Evolutionary conservation across 1,140 invertebrate genomes (phyloP), one percentile per base, ranked within the genome.

Genomic region (Hypsibius dujardini): DNA sequence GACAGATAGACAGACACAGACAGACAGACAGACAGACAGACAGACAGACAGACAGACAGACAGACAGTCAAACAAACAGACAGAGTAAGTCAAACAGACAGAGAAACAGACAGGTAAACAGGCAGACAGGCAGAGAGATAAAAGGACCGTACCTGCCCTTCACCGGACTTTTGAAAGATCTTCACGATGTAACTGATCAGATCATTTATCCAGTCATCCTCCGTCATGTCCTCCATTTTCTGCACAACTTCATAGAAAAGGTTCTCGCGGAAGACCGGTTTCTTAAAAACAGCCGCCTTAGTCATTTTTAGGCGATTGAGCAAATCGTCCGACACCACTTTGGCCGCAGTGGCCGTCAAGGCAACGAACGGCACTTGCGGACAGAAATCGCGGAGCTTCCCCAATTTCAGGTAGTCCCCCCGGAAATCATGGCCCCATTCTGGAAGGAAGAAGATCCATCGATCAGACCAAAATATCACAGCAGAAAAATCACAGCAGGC

Each of bases 361-460:
- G 77, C 75, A 62, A 97, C 84, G 83, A 86, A 91, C 42, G 88
- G 86, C 50, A 93, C 84, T 67, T 82, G 79, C 60, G 84, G 84
- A 78, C 87, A 88, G 74, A 83, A 84, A 70, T 83, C 79, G 73
- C 89, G 81, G 7, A 95, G 78, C 28, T 83, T 75, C 3, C 88
- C 90, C 1, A 98, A 79, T 79, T 88, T 92, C 1, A 95, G 82
- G 79, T 97, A 98, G 79, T 96, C 90, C 1, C 82, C 81, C 62
- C 82, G 75, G 72, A 83, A 83, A 73, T 81, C 79, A 70, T 59
- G 47, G 46, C 56, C 67, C 42, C 45, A 46, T 12, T 46, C 42
- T 69, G 67, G 7, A 69, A 69, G 15, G 15, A 69, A 28, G 28
- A 28, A 28, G 28, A 28, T 69, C 67, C 42, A 45, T 46, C 45